Evolutionary conservation across 2,888 invertebrate genomes (phyloP).

Genomic region (Clanis bilineata): DNA sequence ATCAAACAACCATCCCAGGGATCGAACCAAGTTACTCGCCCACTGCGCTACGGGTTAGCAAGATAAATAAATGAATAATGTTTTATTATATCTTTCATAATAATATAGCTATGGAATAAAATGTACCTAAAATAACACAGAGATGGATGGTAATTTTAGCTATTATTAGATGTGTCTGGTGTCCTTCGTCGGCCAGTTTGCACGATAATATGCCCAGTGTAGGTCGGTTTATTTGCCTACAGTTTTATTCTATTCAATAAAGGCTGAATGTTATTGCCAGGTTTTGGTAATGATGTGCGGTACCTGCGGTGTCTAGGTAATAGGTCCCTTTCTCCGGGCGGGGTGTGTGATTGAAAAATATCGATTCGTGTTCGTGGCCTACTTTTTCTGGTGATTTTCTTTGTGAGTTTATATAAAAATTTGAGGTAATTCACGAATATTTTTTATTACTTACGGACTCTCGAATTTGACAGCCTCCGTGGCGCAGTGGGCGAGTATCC

Average conservation of each 20-base stretch:
- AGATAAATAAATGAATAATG: no score
- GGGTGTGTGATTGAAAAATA: neutral
- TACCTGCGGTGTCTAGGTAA: neutral
- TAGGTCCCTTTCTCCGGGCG: neutral
- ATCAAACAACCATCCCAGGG: no score
- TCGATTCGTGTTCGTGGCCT: neutral
- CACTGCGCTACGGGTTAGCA: no score
- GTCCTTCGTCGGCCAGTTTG: neutral
- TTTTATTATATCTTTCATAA: no score
- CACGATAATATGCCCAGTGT: neutral
- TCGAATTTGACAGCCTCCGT: no score
- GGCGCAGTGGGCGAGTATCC: no score
- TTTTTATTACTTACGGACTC: no score
- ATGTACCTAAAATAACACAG: no score
- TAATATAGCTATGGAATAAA: no score
- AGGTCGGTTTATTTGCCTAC: neutral
- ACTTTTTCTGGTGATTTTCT: neutral
- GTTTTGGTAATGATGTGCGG: neutral
- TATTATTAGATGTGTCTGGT: neutral
- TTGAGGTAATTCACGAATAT: neutral
- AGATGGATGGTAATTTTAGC: neutral
- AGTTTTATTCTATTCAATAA: slow-evolving; percentile 8
- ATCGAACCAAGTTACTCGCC: no score
- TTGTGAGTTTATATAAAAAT: neutral
- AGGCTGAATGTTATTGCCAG: neutral